These are phyloP conservation scores for Lamellibrachia columna DNA, from an alignment of 2,888 invertebrate genomes.

Conservation along the genomic window DNA sequence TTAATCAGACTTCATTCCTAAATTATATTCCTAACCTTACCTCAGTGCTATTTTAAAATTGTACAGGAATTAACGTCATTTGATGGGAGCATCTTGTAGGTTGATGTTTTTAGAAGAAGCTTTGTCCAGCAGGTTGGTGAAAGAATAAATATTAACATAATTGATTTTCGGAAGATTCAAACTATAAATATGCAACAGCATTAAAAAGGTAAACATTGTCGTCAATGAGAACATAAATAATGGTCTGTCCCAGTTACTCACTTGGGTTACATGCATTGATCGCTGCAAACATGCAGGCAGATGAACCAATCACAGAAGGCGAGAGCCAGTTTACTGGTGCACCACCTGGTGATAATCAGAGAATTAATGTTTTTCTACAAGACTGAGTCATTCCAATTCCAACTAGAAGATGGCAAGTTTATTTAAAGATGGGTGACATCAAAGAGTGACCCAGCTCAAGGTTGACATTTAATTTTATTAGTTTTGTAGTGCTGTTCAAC, in stretches of 20 bases:
- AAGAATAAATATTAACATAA: too few species aligned
- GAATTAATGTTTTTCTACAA: not conserved
- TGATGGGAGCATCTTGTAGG: too few species aligned
- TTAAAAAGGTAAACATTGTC: too few species aligned
- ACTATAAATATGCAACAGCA: too few species aligned
- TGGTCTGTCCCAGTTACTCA: too few species aligned
- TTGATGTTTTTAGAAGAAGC: too few species aligned
- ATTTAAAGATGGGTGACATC: not conserved
- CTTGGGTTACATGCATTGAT: not conserved
- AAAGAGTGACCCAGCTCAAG: not conserved
- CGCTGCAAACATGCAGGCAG: not conserved
- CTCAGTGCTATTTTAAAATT: not conserved
- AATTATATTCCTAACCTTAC: too few species aligned
- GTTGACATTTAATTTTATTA: slow-evolving; percentile 11
- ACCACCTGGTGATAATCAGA: too few species aligned
- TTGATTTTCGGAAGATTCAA: too few species aligned
- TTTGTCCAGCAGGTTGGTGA: too few species aligned
- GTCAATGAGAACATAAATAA: too few species aligned
- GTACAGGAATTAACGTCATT: not conserved
- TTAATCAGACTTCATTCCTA: too few species aligned
- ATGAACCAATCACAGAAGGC: not conserved
- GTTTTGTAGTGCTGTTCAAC: not conserved
- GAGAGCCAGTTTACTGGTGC: not conserved
- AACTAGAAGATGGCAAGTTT: not conserved
- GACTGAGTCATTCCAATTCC: not conserved